phyloP scores from a whole-genome alignment of 1,140 invertebrate species.

The Macrocentrus cingulum region DNA sequence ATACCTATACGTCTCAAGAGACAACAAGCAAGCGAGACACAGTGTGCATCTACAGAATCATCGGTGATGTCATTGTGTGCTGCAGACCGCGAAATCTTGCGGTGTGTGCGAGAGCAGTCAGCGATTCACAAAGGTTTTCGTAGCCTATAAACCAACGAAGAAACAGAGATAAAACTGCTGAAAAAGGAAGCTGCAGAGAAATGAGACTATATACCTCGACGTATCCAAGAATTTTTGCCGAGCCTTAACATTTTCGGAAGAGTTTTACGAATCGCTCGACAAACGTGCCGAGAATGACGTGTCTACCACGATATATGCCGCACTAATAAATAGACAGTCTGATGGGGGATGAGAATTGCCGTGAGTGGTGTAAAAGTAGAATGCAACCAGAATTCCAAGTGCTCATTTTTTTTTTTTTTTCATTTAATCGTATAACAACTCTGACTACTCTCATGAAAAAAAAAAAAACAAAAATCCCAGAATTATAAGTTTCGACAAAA shows the following conservation, averaged over 20 bases:
- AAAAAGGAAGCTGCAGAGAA: conserved; percentile 29
- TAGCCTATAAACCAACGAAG: conserved; percentile 10
- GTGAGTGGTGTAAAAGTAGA: background rate
- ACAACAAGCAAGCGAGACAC: conserved; percentile 5
- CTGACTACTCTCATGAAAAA: too few relatives aligned
- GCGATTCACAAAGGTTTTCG: too few relatives aligned
- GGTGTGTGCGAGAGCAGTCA: too few relatives aligned
- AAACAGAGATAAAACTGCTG: conserved; percentile 9
- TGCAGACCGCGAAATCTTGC: too few relatives aligned
- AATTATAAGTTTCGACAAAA: too few relatives aligned
- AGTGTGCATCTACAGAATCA: conserved; percentile 11
- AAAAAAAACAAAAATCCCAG: too few relatives aligned
- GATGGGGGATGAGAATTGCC: background rate
- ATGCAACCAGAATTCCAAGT: too few relatives aligned
- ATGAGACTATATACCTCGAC: conserved; percentile 28
- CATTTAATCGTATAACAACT: too few relatives aligned
- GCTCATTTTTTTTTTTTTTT: too few relatives aligned
- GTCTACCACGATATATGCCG: background rate
- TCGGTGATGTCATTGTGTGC: background rate
- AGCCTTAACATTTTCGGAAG: conserved; percentile 26
- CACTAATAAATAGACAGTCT: background rate
- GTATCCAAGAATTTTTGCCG: conserved; percentile 29
- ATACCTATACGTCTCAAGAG: conserved; percentile 24
- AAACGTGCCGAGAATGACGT: conserved; percentile 31
- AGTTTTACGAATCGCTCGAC: conserved; percentile 30